Base-by-base conservation (phyloP, 2,797 vertebrate species). In the Liparis tanakae region DNA sequence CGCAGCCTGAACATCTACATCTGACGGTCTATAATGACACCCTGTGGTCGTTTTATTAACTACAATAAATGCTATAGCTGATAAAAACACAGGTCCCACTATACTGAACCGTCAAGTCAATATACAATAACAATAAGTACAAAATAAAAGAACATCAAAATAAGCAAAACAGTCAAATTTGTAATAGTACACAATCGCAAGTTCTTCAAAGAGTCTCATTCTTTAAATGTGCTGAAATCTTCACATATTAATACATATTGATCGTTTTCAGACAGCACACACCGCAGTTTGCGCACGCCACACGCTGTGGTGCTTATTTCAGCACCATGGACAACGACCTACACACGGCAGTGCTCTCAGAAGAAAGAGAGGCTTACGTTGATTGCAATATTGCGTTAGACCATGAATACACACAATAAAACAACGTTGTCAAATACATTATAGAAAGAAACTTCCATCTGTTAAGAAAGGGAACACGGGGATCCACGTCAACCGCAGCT, bases 11-110 rank as follows among this genome's bases (percentile, higher is more conserved):
- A 8, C 18, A n/a, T 50, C 3, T 25, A 53, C 17, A 86, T 88
- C 67, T 81, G 22, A 72, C 63, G 82, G 88, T 91, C 87, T 85
- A 73, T 30, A 71, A 72, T 66, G 87, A 82, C 87, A 64, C 54
- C 80, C 4, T 30, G 84, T 85, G 90, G 86, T n/a, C 36, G 56
- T 70, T 77, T 84, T 6, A 67, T 67, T 50, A 82, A 80, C 62
- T 79, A 33, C 79, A 73, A 25, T 37, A n/a, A n/a, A 3, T 1
- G 14, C 13, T 34, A 13, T n/a, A 54, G 30, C 0, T 8, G 13
- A 60, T 13, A 17, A 17, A 30, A 53, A 18, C 39, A 18, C 37
- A 34, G 4, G 7, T 7, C 0, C 13, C 0, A 17, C 33, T 39
- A 14, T 10, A 18, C 17, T 56, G 39, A 41, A 55, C 17, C 6